Conservation (phyloP, 1,140 invertebrate species). For the Drosophila bocqueti region DNA sequence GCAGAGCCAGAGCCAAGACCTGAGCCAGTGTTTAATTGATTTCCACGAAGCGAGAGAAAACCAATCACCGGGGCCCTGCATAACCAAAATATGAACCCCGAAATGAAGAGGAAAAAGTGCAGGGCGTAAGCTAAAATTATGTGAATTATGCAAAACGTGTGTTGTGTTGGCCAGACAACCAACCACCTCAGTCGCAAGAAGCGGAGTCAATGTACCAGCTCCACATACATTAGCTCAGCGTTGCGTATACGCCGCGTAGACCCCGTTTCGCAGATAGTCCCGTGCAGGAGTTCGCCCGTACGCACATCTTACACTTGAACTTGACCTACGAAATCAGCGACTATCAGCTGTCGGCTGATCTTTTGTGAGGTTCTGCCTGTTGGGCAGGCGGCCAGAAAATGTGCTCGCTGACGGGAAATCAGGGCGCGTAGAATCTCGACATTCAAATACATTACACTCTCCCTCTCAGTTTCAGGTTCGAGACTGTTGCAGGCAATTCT, state of each 20-base stretch:
- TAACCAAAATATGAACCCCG: constrained; percentile 61
- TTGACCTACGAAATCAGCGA: constrained; percentile 50
- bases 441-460: constrained; percentile 18
- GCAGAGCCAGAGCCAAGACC: background rate
- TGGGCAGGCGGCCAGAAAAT: constrained; percentile 51
- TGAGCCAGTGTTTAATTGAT: constrained; percentile 66
- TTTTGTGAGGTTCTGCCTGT: constrained; percentile 1
- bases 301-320: constrained; percentile 51
- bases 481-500: constrained; percentile 14
- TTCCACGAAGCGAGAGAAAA: constrained; percentile 70
- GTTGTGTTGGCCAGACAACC: constrained; percentile 22
- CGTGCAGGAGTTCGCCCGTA: background rate
- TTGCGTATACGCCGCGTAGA: constrained; percentile 31
- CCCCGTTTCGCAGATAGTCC: constrained; percentile 11
- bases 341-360: constrained; percentile 15
- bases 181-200: background rate
- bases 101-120: constrained; percentile 49
- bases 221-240: background rate
- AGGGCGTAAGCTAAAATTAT: constrained; percentile 71
- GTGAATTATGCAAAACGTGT: constrained; percentile 78
- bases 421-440: constrained; percentile 29
- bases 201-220: constrained; percentile 42
- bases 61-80: constrained; percentile 49
- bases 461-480: constrained; percentile 14
- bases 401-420: constrained; percentile 14